phyloP scores from a whole-genome alignment of 2,797 vertebrate species.

The Sparidentex hasta region DNA sequence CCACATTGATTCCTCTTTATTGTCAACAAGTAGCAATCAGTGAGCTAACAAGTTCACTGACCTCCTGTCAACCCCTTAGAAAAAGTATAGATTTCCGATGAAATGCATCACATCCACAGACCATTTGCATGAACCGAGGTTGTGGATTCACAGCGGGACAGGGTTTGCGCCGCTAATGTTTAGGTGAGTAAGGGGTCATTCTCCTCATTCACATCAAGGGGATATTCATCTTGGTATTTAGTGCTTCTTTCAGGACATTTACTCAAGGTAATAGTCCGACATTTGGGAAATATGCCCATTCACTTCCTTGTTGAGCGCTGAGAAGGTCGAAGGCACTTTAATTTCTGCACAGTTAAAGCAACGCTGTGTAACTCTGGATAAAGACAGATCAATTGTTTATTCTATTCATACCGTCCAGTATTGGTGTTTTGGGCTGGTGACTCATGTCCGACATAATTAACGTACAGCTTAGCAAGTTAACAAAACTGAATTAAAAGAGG shows the following conservation, averaged over 20 bases:
- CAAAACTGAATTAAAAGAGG: neutral
- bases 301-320: neutral
- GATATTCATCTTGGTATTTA: neutral
- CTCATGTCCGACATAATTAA: no score
- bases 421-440: no score
- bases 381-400: no score
- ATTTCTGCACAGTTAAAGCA: no score
- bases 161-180: neutral
- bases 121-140: constrained; percentile 12
- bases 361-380: no score
- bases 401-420: no score
- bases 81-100: constrained; percentile 35
- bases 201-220: neutral
- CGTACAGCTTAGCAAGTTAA: neutral
- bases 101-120: constrained; percentile 1
- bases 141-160: neutral
- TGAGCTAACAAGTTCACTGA: constrained; percentile 27
- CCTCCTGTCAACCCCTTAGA: constrained; percentile 27
- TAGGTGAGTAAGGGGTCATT: neutral
- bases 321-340: neutral
- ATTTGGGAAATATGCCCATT: neutral
- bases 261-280: neutral
- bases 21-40: constrained; percentile 22
- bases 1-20: constrained; percentile 24
- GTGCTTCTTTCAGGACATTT: neutral